Conservation (phyloP, 2,113 vertebrate species). For the Megaleporinus macrocephalus region DNA sequence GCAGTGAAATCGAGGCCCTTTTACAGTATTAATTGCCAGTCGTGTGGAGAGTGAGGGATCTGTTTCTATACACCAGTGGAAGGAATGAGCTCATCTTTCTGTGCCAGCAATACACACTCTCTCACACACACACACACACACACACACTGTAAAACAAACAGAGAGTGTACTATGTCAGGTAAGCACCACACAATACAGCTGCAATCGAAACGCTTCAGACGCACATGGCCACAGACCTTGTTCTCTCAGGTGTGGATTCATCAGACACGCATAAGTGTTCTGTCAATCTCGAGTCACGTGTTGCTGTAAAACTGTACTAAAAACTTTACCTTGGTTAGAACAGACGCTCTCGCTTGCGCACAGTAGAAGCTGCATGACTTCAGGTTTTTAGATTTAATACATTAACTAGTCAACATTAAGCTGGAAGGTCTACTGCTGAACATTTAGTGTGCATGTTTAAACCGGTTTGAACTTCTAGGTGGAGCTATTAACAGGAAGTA, state of each 20-base stretch:
- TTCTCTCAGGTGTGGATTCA: not conserved
- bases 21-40: not conserved
- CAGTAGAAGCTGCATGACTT: too few species aligned
- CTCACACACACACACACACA: not conserved
- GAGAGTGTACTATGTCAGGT: slow-evolving; percentile 47
- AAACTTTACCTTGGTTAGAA: too few species aligned
- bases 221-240: not conserved
- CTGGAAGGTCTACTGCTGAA: too few species aligned
- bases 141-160: not conserved
- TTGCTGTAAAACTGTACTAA: too few species aligned
- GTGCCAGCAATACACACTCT: not conserved
- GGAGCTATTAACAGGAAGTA: too few species aligned
- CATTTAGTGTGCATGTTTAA: too few species aligned
- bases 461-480: too few species aligned
- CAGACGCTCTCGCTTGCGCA: too few species aligned
- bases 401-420: too few species aligned
- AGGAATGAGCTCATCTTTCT: slow-evolving; percentile 54
- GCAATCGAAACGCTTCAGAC: slow-evolving; percentile 11
- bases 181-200: slow-evolving; percentile 32
- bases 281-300: too few species aligned
- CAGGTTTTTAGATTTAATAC: too few species aligned
- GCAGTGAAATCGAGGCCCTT: not conserved
- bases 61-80: slow-evolving; percentile 38
- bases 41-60: slow-evolving; percentile 2
- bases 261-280: not conserved